These are phyloP conservation scores for Lithophane semibrunnea DNA, from an alignment of 2,888 invertebrate genomes.

Conservation along the genomic window DNA sequence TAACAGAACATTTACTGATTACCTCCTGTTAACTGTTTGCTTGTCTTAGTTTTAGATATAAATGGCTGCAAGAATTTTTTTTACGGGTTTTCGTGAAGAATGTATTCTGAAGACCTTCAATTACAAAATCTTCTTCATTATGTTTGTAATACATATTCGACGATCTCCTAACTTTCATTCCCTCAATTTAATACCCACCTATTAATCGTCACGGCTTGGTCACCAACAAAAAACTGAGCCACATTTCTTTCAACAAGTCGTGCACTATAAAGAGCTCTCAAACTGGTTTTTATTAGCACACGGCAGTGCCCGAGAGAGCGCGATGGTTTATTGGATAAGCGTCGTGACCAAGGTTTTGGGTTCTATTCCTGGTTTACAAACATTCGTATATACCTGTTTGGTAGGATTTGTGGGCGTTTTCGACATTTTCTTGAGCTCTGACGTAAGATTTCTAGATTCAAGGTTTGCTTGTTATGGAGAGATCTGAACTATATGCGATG, in stretches of 20 bases:
- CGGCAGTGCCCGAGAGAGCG: conserved; percentile 77
- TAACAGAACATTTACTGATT: background rate
- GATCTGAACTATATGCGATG: background rate
- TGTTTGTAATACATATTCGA: background rate
- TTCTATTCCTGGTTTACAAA: conserved; percentile 78
- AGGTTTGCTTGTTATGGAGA: conserved; percentile 24
- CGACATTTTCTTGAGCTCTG: conserved; percentile 52
- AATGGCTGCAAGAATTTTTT: background rate
- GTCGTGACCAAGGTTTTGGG: conserved; percentile 81
- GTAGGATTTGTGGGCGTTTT: conserved; percentile 54
- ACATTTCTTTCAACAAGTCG: conserved; percentile 61
- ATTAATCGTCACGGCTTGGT: conserved; percentile 35
- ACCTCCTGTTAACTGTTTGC: too few relatives aligned
- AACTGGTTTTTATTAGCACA: conserved; percentile 82
- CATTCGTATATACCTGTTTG: conserved; percentile 65
- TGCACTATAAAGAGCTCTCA: conserved; percentile 64
- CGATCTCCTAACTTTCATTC: background rate
- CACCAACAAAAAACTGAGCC: conserved; percentile 12
- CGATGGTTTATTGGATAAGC: conserved; percentile 85
- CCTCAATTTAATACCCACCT: conserved; percentile 7
- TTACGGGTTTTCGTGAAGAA: background rate
- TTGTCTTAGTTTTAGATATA: background rate
- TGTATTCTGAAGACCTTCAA: background rate
- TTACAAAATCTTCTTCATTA: background rate
- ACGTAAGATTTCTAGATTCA: conserved; percentile 48